Base-by-base conservation (phyloP, 2,888 invertebrate species). In the Apantesis nais region DNA sequence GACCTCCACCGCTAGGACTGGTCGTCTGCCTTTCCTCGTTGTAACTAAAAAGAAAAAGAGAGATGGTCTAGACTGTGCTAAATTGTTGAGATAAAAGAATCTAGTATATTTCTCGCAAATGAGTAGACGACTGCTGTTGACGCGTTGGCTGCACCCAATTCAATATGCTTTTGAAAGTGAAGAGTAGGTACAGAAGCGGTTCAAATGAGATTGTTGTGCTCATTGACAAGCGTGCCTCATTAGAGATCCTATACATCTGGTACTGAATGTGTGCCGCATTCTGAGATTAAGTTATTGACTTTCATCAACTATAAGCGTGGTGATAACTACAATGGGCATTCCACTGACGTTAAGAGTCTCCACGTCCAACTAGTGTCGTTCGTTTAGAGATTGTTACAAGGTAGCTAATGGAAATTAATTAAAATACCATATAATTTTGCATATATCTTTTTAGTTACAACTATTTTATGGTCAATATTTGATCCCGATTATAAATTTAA, bases 31-130 rank as follows among this genome's bases (percentile, higher is more conserved):
- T 92, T 91, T 91, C 58, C 92, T 91, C 88, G 85, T 87, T 83
- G 85, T 83, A 88, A 92, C 88, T 90, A 92, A 93, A 94, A 94
- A 92, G 92, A 93, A 94, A 93, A 89, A 89, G 91, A 90, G 88
- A 86, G 86, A 87, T 89, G 89, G 91, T 91, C 93, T 91, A 93
- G 93, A 88, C 85, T 84, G 80, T 83, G 76, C 86, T 80, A 85
- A 83, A 78, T 78, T 83, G 82, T 87, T 88, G 91, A 88, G 87
- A 86, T 87, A 85, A 88, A 92, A 90, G 80, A 86, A 88, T 86
- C 83, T 85, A 87, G 89, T 87, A 81, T 89, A 92, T 92, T 89
- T 90, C 92, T 91, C 82, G 83, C 82, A 83, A 77, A 76, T 83
- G 85, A 87, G 89, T 88, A 79, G 85, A 87, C 86, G 88, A 87